Conservation (phyloP, 2,113 vertebrate species). For the Excalfactoria chinensis region DNA sequence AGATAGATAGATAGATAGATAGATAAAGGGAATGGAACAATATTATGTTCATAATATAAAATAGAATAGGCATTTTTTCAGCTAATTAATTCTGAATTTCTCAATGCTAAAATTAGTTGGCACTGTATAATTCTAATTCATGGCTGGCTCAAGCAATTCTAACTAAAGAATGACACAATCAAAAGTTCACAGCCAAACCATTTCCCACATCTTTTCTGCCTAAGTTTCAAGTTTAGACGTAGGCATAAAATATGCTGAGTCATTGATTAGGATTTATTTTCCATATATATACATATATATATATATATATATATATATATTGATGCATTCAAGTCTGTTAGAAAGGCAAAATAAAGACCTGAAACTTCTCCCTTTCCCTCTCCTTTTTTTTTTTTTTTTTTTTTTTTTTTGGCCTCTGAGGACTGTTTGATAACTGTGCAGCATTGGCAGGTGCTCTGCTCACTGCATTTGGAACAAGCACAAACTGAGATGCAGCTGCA, state of each 20-base stretch:
- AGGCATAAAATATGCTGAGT: neutral
- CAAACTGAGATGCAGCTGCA: neutral
- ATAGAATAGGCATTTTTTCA: neutral
- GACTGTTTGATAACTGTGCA: neutral
- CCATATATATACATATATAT: neutral
- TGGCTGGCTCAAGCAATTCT: neutral
- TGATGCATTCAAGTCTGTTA: neutral
- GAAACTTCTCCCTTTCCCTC: neutral
- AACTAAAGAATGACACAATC: neutral
- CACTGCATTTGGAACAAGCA: neutral
- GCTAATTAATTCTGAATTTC: conserved; percentile 31
- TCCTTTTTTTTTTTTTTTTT: neutral
- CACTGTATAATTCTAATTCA: neutral
- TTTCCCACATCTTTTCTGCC: neutral
- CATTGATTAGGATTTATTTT: neutral
- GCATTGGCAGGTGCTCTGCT: neutral
- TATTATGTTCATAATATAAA: conserved; percentile 17
- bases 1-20: no score
- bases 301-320: no score
- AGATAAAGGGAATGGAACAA: no score
- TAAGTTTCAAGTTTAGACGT: neutral
- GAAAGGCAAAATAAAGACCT: neutral
- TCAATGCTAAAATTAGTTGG: conserved; percentile 28
- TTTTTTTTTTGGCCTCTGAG: no score
- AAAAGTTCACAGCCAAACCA: neutral